Evolutionary conservation across 2,797 vertebrate species (phyloP), one percentile per base, ranked within the genome.

Genomic region (Tarsius wallacei): DNA sequence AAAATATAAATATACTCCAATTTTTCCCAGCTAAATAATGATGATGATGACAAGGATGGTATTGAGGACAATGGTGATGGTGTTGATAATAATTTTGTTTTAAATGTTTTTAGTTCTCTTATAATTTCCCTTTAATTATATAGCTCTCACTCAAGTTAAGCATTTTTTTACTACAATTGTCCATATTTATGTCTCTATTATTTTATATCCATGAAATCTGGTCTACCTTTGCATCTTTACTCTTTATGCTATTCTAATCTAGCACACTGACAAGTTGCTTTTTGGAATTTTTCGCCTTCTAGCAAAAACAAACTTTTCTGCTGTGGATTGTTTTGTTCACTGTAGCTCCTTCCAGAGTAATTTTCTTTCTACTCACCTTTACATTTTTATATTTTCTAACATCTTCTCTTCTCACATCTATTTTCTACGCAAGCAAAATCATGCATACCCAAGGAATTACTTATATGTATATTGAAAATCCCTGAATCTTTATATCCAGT

Each of bases 271-370:
- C 24, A 76, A 17, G 6, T 61, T 57, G 61, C 28, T 64, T 16
- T 92, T 49, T 73, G 26, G 55, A 73, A 64, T 84, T 55, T 91
- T 87, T 81, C 28, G 86, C 10, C 14, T 96, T 93, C 49, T 28
- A 5, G 42, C 42, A 42, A 28, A 91, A 95, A 63, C 7, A 71
- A 33, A 4, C 0, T 70, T 83, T 61, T 53, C 8, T 87, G 1
- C 12, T 84, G 19, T 66, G 5, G 24, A 36, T 36, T 88, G 7
- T 84, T 73, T 80, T 61, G 28, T 76, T 90, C 26, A 93, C 10
- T 82, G 21, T 7, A 22, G 17, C 59, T 95, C n/a, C 55, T 81
- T 92, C 24, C 33, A 70, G 8, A 70, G 5, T 1, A 93, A 57
- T 2, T 55, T 81, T 91, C 93, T 28, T 8, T 89, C 31, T 4